phyloP scores from a whole-genome alignment of 2,113 vertebrate genomes.

The Gasterosteus aculeatus region DNA sequence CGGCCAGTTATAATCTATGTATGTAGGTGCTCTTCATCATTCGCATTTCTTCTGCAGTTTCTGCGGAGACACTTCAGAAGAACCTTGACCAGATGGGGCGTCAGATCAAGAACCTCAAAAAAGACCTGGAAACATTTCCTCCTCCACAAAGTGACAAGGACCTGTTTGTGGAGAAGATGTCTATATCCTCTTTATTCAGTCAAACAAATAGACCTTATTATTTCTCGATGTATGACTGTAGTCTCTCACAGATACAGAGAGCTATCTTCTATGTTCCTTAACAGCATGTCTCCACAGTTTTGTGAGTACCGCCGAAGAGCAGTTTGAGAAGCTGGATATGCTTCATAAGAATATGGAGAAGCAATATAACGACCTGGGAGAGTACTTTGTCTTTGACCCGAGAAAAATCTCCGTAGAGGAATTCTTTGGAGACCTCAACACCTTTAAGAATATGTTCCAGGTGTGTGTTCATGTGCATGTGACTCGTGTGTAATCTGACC shows the following conservation, averaged over 20 bases:
- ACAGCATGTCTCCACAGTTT: conserved; percentile 80
- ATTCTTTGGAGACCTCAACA: conserved; percentile 87
- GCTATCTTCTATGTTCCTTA: conserved; percentile 71
- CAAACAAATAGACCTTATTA: not conserved
- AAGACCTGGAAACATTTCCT: conserved; percentile 85
- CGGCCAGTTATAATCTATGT: not conserved
- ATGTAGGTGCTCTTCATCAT: not conserved
- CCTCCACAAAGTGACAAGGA: conserved; percentile 82
- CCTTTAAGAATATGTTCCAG: conserved; percentile 89
- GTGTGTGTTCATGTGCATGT: conserved; percentile 63
- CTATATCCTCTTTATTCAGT: conserved; percentile 82
- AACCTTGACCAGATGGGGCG: conserved; percentile 87
- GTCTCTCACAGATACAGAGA: not conserved
- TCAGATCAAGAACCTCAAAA: conserved; percentile 81
- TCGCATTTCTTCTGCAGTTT: conserved; percentile 68
- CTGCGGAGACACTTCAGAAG: conserved; percentile 87
- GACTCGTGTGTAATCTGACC: not conserved
- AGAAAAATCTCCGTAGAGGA: conserved; percentile 85
- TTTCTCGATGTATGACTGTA: not conserved
- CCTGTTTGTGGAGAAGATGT: conserved; percentile 86
- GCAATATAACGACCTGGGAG: conserved; percentile 82
- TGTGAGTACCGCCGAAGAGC: conserved; percentile 81
- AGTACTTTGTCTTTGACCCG: conserved; percentile 85
- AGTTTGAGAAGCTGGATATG: conserved; percentile 84
- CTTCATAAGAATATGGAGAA: conserved; percentile 88